Evolutionary conservation across 2,888 invertebrate species (phyloP).

Genomic region (Cerceris rybyensis): DNA sequence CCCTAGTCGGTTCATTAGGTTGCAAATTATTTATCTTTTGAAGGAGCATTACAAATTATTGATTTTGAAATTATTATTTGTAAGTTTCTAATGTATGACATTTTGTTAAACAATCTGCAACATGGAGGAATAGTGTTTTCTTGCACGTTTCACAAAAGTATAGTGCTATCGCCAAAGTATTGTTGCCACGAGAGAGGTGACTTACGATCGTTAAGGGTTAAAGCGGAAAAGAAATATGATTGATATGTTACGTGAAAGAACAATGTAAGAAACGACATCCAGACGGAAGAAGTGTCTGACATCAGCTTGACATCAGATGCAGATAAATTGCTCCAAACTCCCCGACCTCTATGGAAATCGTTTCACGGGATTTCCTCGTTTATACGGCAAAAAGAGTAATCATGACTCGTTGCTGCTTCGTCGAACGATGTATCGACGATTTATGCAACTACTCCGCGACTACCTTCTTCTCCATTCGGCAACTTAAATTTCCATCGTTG

Average conservation of each 20-base stretch:
- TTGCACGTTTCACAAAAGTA: too few relatives aligned
- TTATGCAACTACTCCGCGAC: constrained; percentile 32
- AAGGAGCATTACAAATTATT: too few relatives aligned
- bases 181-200: too few relatives aligned
- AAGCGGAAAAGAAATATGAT: constrained; percentile 9
- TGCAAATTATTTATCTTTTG: too few relatives aligned
- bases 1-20: too few relatives aligned
- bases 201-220: too few relatives aligned
- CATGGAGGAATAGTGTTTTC: too few relatives aligned
- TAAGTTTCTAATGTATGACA: too few relatives aligned
- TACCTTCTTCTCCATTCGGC: not conserved
- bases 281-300: constrained; percentile 7
- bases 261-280: constrained; percentile 11
- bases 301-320: constrained; percentile 17
- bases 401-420: constrained; percentile 3
- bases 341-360: constrained; percentile 35
- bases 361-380: constrained; percentile 13
- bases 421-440: constrained; percentile 25
- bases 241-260: constrained; percentile 30
- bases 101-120: too few relatives aligned
- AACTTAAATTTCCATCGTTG: constrained; percentile 20
- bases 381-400: constrained; percentile 13
- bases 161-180: too few relatives aligned
- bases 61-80: too few relatives aligned
- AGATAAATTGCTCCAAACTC: constrained; percentile 44